A percentile compares a stretch with the other conserved stretches of the same genome.
phyloP scores from a whole-genome alignment of 2,888 invertebrate species.

The Watsonalla binaria region DNA sequence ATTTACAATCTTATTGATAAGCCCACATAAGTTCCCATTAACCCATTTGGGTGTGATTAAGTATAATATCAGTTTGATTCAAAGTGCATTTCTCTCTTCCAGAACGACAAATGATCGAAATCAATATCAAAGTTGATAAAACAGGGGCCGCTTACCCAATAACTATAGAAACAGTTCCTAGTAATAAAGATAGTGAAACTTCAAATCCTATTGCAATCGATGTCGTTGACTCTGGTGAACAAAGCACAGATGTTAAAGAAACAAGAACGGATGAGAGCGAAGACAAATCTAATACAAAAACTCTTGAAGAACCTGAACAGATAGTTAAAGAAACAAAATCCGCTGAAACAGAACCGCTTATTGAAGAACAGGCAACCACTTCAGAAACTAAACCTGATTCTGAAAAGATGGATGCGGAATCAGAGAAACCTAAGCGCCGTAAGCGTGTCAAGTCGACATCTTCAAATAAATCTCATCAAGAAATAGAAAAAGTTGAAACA shows the following conservation, averaged over 20 bases:
- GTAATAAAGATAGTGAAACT: slow-evolving; percentile 1
- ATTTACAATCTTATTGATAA: too few relatives aligned
- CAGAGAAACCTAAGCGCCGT: slow-evolving; percentile 12
- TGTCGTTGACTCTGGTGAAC: slow-evolving; percentile 4
- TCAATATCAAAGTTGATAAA: background rate
- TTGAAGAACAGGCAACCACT: slow-evolving; percentile 3
- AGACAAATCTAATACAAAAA: slow-evolving; percentile 7
- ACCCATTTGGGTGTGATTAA: too few relatives aligned
- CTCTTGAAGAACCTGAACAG: slow-evolving; percentile 5
- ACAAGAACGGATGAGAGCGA: slow-evolving; percentile 8
- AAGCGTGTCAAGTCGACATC: slow-evolving; percentile 23
- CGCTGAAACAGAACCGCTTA: background rate
- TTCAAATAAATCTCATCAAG: slow-evolving; percentile 19
- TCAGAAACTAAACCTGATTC: slow-evolving; percentile 12
- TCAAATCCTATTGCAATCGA: slow-evolving; percentile 1
- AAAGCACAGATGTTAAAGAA: slow-evolving; percentile 2
- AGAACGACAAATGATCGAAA: slow-evolving; percentile 6
- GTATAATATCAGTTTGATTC: too few relatives aligned
- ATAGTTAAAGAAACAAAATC: slow-evolving; percentile 5
- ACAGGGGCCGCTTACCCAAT: background rate
- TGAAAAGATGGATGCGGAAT: slow-evolving; percentile 11
- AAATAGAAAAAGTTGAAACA: slow-evolving; percentile 9
- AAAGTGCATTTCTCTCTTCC: slow-evolving; percentile 4
- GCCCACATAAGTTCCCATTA: too few relatives aligned
- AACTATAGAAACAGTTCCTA: background rate